Evolutionary conservation across 2,113 vertebrate genomes (phyloP).

Genomic region (Malurus cyaneus): DNA sequence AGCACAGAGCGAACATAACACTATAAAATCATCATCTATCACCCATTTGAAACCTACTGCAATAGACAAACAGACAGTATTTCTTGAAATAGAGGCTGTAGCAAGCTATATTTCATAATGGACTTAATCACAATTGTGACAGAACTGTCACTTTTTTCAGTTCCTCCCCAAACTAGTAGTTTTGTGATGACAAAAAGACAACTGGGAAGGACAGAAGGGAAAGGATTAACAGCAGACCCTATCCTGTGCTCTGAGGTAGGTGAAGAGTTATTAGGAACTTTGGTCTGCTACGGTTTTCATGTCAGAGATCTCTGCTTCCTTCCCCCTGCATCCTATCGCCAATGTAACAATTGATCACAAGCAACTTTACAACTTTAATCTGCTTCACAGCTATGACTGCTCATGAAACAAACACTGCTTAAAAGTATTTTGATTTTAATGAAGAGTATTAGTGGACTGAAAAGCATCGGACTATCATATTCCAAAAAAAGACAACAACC

Average conservation of each 20-base stretch:
- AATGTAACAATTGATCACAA: accelerated
- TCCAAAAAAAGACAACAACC: accelerated
- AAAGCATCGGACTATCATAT: neutral
- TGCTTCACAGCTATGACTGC: neutral
- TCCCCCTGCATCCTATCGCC: neutral
- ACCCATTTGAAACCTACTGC: neutral
- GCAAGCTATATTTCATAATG: neutral
- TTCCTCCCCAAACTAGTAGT: neutral
- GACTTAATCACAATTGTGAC: neutral
- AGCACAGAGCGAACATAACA: neutral
- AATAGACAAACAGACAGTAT: neutral
- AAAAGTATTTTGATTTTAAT: neutral
- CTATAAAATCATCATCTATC: neutral
- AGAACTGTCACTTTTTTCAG: neutral
- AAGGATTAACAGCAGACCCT: neutral
- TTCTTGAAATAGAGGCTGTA: neutral
- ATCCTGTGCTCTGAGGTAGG: neutral
- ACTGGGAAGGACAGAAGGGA: neutral
- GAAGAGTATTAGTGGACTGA: neutral
- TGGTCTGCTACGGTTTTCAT: neutral
- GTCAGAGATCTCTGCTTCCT: neutral
- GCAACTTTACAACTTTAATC: neutral
- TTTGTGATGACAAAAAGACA: neutral
- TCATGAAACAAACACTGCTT: neutral
- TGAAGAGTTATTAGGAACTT: neutral